Evolutionary conservation across 1,140 invertebrate genomes (phyloP).

Genomic region (Eupristina koningsbergeri): DNA sequence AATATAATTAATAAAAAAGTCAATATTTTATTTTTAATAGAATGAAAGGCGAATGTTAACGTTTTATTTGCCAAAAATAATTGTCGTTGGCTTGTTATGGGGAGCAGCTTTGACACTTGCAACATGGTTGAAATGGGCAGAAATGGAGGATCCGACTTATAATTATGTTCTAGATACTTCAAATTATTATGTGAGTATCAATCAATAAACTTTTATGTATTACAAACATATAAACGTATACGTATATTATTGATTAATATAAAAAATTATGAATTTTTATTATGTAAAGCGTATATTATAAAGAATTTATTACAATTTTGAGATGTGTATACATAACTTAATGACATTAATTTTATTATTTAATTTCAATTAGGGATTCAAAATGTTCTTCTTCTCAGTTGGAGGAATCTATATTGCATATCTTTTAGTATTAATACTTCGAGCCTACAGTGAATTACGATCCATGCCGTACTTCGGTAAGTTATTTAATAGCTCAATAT

Average conservation of each 20-base stretch:
- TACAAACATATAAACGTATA: not conserved
- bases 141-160: conserved; percentile 92
- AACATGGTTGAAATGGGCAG: conserved; percentile 92
- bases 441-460: conserved; percentile 93
- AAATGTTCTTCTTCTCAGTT: conserved; percentile 91
- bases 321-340: not conserved
- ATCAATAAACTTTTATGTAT: too few species aligned
- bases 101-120: conserved; percentile 87
- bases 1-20: not conserved
- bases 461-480: conserved; percentile 98
- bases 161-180: conserved; percentile 90
- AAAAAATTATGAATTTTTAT: too few species aligned
- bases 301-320: not conserved
- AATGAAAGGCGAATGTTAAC: conserved; percentile 88
- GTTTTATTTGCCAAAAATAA: conserved; percentile 93
- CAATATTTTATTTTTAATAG: conserved; percentile 70
- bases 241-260: too few species aligned
- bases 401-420: conserved; percentile 90
- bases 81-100: conserved; percentile 92
- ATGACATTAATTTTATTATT: not conserved
- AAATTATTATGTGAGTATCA: conserved; percentile 86
- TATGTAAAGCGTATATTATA: too few species aligned
- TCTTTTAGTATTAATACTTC: conserved; percentile 86
- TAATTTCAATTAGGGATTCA: conserved; percentile 80
- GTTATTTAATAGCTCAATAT: conserved; percentile 1